Conservation (phyloP, 2,797 vertebrate genomes). For the Limnodromus scolopaceus region DNA sequence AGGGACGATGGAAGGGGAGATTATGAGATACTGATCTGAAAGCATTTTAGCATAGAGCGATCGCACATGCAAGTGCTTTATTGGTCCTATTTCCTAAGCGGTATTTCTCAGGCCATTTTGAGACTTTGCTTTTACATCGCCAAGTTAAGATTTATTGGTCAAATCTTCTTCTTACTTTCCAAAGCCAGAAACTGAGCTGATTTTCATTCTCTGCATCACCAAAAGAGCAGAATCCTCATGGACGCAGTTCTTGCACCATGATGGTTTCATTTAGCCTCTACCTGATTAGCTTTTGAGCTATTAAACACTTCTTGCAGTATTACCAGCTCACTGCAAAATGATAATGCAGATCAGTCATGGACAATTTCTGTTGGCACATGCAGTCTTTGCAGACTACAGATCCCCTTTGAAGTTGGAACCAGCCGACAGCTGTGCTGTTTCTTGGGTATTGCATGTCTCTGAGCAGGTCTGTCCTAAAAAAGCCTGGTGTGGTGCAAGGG, state of each 20-base stretch:
- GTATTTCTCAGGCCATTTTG: constrained; percentile 22
- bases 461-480: not conserved
- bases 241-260: not conserved
- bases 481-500: not conserved
- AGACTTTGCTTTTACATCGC: not conserved
- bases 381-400: not conserved
- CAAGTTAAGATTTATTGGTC: constrained; percentile 4
- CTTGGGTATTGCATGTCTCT: not conserved
- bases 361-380: not conserved
- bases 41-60: not conserved
- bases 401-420: not conserved
- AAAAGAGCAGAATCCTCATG: not conserved
- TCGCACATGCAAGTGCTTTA: constrained; percentile 8
- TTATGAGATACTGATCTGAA: constrained; percentile 1
- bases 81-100: not conserved
- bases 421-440: not conserved
- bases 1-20: not conserved
- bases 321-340: constrained; percentile 18
- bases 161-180: not conserved
- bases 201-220: not conserved
- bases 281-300: constrained; percentile 24
- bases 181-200: not conserved
- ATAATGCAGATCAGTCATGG: constrained; percentile 28
- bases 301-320: constrained; percentile 31
- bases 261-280: constrained; percentile 21